These are phyloP conservation scores for Dorcus hopei DNA, from an alignment of 2,888 invertebrate genomes.

Conservation along the genomic window DNA sequence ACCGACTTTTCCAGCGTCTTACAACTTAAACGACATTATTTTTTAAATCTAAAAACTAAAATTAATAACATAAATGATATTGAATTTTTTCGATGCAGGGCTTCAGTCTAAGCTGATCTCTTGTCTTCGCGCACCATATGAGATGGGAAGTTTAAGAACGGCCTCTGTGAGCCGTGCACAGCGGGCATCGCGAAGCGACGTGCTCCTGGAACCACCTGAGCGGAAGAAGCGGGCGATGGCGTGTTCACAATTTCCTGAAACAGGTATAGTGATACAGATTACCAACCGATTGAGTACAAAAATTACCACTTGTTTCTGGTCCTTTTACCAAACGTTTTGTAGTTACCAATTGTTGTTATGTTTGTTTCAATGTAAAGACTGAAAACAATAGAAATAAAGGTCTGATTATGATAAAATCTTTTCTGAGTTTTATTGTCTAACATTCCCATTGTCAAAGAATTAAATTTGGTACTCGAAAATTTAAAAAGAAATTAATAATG, in stretches of 20 bases:
- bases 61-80: neutral
- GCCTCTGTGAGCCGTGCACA: neutral
- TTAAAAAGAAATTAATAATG: no score
- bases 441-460: no score
- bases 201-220: slow-evolving; percentile 1
- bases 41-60: neutral
- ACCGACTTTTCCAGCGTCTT: no score
- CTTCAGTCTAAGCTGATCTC: neutral
- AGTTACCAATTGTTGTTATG: slow-evolving; percentile 18
- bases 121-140: neutral
- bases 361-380: slow-evolving; percentile 14
- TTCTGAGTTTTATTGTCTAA: no score
- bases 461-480: no score
- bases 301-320: slow-evolving; percentile 9
- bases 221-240: slow-evolving; percentile 2
- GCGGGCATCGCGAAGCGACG: slow-evolving; percentile 2
- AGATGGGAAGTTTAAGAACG: neutral
- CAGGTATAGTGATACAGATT: slow-evolving; percentile 14
- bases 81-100: neutral
- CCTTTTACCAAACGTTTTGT: slow-evolving; percentile 11
- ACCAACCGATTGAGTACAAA: slow-evolving; percentile 11
- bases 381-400: slow-evolving; percentile 18
- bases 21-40: neutral
- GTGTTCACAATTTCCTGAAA: slow-evolving; percentile 8
- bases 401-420: slow-evolving; percentile 5